phyloP scores from a whole-genome alignment of 2,888 invertebrate genomes.

The Galeruca laticollis region DNA sequence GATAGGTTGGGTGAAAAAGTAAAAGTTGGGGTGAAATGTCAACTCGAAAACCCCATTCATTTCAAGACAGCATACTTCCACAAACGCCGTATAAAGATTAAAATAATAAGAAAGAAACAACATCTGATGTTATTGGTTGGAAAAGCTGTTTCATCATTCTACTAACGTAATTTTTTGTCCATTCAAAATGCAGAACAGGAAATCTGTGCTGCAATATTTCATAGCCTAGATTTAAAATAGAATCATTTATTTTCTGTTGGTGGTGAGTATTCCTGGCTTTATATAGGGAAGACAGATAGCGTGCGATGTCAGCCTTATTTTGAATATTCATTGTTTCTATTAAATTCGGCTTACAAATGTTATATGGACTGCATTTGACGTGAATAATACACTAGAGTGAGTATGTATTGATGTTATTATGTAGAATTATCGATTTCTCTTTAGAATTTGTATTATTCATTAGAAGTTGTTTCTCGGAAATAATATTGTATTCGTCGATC shows the following conservation, averaged over 20 bases:
- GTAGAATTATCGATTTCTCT: slow-evolving; percentile 15
- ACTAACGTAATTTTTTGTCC: slow-evolving; percentile 23
- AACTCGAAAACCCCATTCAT: no score
- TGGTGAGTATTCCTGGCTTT: slow-evolving; percentile 25
- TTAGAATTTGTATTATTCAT: slow-evolving; percentile 16
- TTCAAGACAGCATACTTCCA: neutral
- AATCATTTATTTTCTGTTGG: slow-evolving; percentile 42
- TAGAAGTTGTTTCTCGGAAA: neutral
- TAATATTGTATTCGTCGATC: slow-evolving; percentile 6
- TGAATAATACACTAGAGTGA: slow-evolving; percentile 30
- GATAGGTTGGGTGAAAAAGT: no score
- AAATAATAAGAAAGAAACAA: slow-evolving; percentile 5
- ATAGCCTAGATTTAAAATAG: slow-evolving; percentile 40
- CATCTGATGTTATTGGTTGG: slow-evolving; percentile 12
- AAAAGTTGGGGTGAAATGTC: no score
- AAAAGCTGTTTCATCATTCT: slow-evolving; percentile 25
- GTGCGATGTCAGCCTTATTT: slow-evolving; percentile 37
- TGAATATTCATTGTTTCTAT: slow-evolving; percentile 41
- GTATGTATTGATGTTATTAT: slow-evolving; percentile 18
- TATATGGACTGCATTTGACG: slow-evolving; percentile 38
- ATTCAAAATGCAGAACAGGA: slow-evolving; percentile 40
- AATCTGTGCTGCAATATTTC: slow-evolving; percentile 41
- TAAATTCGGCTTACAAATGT: slow-evolving; percentile 35
- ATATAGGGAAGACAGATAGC: slow-evolving; percentile 31
- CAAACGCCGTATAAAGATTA: neutral